Evolutionary conservation across 2,113 vertebrate species (phyloP).

Genomic region (Oxygymnocypris stewartii): DNA sequence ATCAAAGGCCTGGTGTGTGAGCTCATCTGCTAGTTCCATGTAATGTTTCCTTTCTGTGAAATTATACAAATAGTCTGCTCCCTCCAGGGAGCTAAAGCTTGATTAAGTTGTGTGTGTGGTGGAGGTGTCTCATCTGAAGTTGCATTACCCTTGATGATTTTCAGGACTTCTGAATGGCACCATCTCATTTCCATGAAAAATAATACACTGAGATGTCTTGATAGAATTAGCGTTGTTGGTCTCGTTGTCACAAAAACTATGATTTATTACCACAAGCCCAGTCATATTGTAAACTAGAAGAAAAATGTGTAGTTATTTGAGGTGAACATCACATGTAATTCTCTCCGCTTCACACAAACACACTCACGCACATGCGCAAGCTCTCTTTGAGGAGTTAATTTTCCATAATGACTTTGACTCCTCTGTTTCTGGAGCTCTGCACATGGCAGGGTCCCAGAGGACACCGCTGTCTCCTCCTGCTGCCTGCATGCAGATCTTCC

Average conservation of each 20-base stretch:
- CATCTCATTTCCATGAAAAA: conserved; percentile 26
- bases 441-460: conserved; percentile 72
- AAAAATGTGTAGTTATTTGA: background rate
- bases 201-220: background rate
- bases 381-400: conserved; percentile 70
- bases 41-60: conserved; percentile 34
- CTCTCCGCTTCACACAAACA: conserved; percentile 34
- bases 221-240: conserved; percentile 8
- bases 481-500: conserved; percentile 60
- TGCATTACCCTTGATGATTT: background rate
- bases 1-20: conserved; percentile 45
- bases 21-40: conserved; percentile 12
- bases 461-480: conserved; percentile 54
- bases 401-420: conserved; percentile 75
- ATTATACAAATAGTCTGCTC: conserved; percentile 15
- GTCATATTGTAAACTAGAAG: background rate
- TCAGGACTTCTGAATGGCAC: background rate
- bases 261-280: conserved; percentile 5
- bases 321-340: background rate
- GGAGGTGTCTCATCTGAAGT: conserved; percentile 7
- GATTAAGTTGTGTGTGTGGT: conserved; percentile 9
- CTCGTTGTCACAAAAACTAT: background rate
- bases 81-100: conserved; percentile 4
- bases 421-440: conserved; percentile 71
- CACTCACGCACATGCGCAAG: conserved; percentile 31